These are phyloP conservation scores for Phyllopteryx taeniolatus DNA, from an alignment of 2,113 vertebrate species.

Conservation along the genomic window DNA sequence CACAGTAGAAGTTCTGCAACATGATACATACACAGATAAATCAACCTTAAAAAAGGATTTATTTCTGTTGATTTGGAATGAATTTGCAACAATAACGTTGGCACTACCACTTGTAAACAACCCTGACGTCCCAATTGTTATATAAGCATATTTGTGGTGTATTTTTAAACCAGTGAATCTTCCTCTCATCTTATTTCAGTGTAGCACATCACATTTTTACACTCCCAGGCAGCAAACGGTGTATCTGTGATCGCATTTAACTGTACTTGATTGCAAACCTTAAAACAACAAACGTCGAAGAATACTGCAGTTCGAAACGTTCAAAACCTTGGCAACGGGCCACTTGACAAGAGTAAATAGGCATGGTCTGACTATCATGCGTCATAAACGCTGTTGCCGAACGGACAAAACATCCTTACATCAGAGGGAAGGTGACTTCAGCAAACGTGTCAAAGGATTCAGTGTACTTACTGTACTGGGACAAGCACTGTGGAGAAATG, in stretches of 20 bases:
- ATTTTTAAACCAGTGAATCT: conserved; percentile 59
- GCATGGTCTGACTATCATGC: conserved; percentile 17
- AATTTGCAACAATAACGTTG: conserved; percentile 26
- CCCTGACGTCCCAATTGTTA: conserved; percentile 47
- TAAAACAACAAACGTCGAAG: neutral
- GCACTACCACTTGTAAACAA: conserved; percentile 49
- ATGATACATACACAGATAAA: neutral
- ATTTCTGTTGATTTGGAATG: neutral
- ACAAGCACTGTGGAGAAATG: conserved; percentile 24
- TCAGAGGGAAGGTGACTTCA: conserved; percentile 14
- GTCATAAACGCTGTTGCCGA: conserved; percentile 25
- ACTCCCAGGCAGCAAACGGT: neutral
- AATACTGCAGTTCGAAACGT: neutral
- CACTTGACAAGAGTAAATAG: neutral
- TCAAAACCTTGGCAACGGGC: neutral
- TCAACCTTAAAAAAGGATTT: neutral
- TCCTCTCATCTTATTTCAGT: conserved; percentile 14
- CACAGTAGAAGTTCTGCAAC: neutral
- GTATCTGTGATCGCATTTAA: neutral
- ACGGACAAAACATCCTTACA: conserved; percentile 42
- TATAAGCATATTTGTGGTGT: conserved; percentile 54
- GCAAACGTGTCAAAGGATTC: conserved; percentile 39
- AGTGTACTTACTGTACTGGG: neutral
- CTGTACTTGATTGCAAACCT: neutral
- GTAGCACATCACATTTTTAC: neutral